These are phyloP conservation scores for Urocyon cinereoargenteus DNA, from an alignment of 2,797 vertebrate species.

Conservation along the genomic window DNA sequence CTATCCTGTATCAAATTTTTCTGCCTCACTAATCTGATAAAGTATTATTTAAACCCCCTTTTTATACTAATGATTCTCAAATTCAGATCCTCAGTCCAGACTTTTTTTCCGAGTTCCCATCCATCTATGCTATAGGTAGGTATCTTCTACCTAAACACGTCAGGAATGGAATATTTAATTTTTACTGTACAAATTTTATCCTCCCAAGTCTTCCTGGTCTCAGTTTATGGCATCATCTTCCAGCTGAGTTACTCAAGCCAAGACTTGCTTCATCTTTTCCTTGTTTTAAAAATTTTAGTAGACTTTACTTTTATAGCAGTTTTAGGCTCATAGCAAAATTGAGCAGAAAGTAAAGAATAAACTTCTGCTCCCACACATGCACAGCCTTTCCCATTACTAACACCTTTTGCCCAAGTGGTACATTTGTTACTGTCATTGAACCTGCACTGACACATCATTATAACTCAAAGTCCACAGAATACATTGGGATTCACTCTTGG, in stretches of 20 bases:
- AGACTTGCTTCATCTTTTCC: not conserved
- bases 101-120: not conserved
- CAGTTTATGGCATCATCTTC: not conserved
- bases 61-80: not conserved
- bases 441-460: not conserved
- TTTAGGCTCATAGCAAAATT: not conserved
- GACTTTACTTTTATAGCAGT: not conserved
- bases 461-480: not conserved
- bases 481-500: not conserved
- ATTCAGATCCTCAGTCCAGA: not conserved
- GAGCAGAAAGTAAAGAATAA: not conserved
- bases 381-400: not conserved
- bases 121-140: not conserved
- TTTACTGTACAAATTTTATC: not conserved
- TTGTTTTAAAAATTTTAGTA: not conserved
- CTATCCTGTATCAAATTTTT: not conserved
- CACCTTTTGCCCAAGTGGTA: fast-evolving
- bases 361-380: not conserved
- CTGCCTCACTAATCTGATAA: not conserved
- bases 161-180: not conserved
- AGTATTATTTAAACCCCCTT: not conserved
- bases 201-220: not conserved
- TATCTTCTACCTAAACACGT: not conserved
- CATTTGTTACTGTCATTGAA: not conserved
- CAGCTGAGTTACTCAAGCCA: not conserved